Evolutionary conservation across 2,113 vertebrate species (phyloP), one percentile per base, ranked within the genome.

Genomic region (Alectura lathami): DNA sequence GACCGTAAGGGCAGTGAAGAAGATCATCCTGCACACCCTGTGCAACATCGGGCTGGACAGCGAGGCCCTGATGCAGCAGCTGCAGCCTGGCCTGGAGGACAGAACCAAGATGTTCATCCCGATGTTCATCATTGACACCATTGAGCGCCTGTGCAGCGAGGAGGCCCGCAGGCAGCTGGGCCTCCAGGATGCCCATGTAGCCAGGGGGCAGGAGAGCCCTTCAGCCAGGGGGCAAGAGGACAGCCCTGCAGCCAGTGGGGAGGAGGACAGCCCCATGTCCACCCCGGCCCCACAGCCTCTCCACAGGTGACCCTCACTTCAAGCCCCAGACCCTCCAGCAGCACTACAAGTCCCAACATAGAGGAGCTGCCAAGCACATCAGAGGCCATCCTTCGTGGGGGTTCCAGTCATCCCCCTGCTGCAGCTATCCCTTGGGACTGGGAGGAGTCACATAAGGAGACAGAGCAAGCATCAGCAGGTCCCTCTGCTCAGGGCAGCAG

Each of bases 351-450:
- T 14, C 4, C 6, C 42, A 66, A 6, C 20, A 9, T 13, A 15
- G 40, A 43, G 8, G 29, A 66, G 40, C 26, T 43, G 20, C 63
- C 63, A 13, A 32, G 63, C 17, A 57, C 56, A 34, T 8, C 56
- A 14, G 3, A n/a, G n/a, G 56, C 56, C 13, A 14, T 66, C 13
- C 13, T 43, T 43, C 4, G 0, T 9, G n/a, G 5, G 56, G n/a
- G 22, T 32, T 9, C 13, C 40, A 43, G 40, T 13, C 42, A 42
- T 12, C 29, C 13, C 18, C 29, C 9, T 14, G 9, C 63, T 21
- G 13, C 4, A 13, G 40, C 13, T 6, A 22, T 23, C 13, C 42
- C 3, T 9, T 11, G 9, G 8, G n/a, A n/a, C 21, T n/a, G 6
- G 2, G n/a, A 30, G 63, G 29, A 66, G 38, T 20, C 40, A 29